Evolutionary conservation across 2,113 vertebrate species (phyloP).

Genomic region (Hippocampus abdominalis): DNA sequence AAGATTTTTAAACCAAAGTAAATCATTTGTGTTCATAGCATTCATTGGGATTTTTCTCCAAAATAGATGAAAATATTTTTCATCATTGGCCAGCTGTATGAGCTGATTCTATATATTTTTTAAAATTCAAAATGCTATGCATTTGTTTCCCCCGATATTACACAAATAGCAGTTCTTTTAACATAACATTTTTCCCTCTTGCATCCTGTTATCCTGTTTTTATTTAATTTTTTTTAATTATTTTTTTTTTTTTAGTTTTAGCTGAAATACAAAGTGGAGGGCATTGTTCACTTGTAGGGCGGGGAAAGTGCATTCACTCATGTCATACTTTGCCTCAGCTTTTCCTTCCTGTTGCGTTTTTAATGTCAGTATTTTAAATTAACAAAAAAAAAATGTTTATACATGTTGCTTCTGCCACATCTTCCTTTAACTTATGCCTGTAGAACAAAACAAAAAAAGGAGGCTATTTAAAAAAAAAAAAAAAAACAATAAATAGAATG

Average conservation of each 20-base stretch:
- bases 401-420: constrained; percentile 81
- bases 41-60: constrained; percentile 15
- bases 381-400: constrained; percentile 81
- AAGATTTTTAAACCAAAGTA: constrained; percentile 57
- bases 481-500: constrained; percentile 93
- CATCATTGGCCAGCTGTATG: constrained; percentile 41
- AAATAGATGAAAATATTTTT: constrained; percentile 10
- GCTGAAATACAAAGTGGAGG: constrained; percentile 20
- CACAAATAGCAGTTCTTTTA: constrained; percentile 27
- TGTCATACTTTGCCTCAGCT: neutral
- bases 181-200: constrained; percentile 41
- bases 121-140: neutral
- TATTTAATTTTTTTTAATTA: too few relatives aligned
- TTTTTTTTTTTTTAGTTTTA: constrained; percentile 20
- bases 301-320: neutral
- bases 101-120: neutral
- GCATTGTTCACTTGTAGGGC: neutral
- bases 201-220: constrained; percentile 8
- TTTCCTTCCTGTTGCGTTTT: constrained; percentile 32
- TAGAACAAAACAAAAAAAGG: constrained; percentile 94
- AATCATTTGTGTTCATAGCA: constrained; percentile 21
- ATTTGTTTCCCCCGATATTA: constrained; percentile 31
- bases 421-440: constrained; percentile 89
- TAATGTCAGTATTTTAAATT: constrained; percentile 85
- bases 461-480: constrained; percentile 79